These are phyloP conservation scores for Contarinia nasturtii DNA, from an alignment of 1,140 invertebrate species.

Conservation along the genomic window DNA sequence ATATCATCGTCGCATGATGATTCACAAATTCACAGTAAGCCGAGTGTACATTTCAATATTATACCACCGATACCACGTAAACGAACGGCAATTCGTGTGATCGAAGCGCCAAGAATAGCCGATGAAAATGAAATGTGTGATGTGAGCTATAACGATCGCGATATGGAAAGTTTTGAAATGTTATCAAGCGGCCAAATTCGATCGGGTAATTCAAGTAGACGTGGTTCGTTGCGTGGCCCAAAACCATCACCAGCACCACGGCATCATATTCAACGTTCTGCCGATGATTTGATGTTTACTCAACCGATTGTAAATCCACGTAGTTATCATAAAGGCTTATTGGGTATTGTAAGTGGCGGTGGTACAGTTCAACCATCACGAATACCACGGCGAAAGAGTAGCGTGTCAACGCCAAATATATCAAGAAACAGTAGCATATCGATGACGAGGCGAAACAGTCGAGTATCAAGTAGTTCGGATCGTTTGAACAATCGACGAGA, in stretches of 20 bases:
- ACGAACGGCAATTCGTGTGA: no score
- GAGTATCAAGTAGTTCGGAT: background rate
- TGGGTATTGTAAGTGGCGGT: background rate
- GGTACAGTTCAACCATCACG: background rate
- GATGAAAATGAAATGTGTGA: background rate
- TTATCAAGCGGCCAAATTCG: no score
- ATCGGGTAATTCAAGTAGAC: no score
- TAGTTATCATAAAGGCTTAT: background rate
- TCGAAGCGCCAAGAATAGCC: no score
- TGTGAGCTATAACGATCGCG: background rate
- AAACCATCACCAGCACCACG: background rate
- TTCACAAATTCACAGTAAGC: background rate
- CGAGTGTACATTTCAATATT: no score
- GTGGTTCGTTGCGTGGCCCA: no score
- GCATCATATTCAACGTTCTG: background rate
- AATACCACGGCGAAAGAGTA: constrained; percentile 1
- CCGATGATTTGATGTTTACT: background rate
- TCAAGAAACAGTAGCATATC: background rate
- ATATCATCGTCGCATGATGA: background rate
- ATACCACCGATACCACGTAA: no score
- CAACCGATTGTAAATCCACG: background rate
- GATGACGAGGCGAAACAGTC: background rate
- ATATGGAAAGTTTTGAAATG: background rate
- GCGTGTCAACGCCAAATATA: background rate
- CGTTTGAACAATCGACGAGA: background rate